Conservation (phyloP, 1,140 invertebrate species). For the Drosophila kurseongensis region DNA sequence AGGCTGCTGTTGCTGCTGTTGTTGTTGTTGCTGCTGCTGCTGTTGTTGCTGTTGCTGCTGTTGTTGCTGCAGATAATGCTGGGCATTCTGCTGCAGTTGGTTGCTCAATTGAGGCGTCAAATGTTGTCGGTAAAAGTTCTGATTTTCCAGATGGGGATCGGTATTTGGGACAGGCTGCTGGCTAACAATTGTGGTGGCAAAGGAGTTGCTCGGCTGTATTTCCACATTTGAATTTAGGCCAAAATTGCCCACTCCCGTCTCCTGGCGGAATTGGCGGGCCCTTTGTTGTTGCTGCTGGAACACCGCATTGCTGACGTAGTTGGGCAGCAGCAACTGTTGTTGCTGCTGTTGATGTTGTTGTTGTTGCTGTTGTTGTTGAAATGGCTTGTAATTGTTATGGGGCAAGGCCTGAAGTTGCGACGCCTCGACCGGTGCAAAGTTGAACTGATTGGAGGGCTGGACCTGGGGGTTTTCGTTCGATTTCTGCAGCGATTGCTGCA, state of each 20-base stretch:
- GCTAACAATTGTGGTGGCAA: conserved; percentile 68
- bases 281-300: conserved; percentile 75
- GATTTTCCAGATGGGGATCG: conserved; percentile 69
- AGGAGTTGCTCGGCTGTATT: conserved; percentile 68
- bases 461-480: conserved; percentile 68
- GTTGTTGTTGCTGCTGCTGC: too few species aligned
- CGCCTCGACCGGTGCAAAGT: conserved; percentile 73
- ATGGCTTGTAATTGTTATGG: conserved; percentile 77
- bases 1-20: conserved; percentile 28
- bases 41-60: conserved; percentile 57
- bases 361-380: conserved; percentile 65
- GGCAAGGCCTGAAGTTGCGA: conserved; percentile 69
- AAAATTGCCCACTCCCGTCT: conserved; percentile 84
- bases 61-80: conserved; percentile 76
- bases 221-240: conserved; percentile 70
- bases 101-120: conserved; percentile 74
- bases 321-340: conserved; percentile 63
- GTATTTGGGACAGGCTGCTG: conserved; percentile 46
- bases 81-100: conserved; percentile 77
- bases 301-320: conserved; percentile 70
- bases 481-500: conserved; percentile 76
- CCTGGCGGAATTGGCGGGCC: conserved; percentile 85
- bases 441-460: conserved; percentile 78
- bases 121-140: conserved; percentile 82
- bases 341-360: conserved; percentile 54